A percentile compares a stretch with the other conserved stretches of the same genome.
Evolutionary conservation across 2,113 vertebrate genomes (phyloP).

Genomic region (Cyphomyrus discorhynchus): DNA sequence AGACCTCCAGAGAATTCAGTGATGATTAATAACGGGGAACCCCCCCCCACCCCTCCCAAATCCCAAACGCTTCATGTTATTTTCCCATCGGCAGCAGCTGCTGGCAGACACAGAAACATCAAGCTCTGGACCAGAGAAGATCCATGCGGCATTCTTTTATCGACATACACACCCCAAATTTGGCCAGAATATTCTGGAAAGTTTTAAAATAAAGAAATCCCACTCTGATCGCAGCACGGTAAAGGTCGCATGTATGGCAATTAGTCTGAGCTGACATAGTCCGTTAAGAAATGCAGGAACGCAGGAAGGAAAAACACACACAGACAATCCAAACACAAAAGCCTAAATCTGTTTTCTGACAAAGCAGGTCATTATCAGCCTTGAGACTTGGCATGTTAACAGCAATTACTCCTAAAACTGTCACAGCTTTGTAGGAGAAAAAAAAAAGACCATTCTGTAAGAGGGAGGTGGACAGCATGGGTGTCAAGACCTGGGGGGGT

Average conservation of each 20-base stretch:
- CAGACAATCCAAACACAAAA: neutral
- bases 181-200: neutral
- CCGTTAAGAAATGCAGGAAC: neutral
- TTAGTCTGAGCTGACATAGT: neutral
- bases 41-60: neutral
- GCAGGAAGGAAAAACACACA: neutral
- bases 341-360: neutral
- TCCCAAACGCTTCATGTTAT: neutral
- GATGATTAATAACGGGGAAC: slow-evolving; percentile 3
- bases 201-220: neutral
- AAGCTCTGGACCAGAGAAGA: neutral
- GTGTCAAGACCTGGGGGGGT: neutral
- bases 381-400: neutral
- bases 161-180: neutral
- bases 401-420: neutral
- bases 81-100: neutral
- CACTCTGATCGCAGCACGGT: neutral
- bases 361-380: neutral
- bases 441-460: neutral
- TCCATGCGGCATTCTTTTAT: neutral
- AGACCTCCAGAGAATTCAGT: neutral
- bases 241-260: neutral
- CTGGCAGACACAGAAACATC: no score
- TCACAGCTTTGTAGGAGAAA: neutral
- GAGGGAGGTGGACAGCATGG: neutral